Percentiles rank a stretch among this genome's conserved stretches.
Evolutionary conservation across 1,140 invertebrate species (phyloP).

Genomic region (Paraescarpia echinospica): DNA sequence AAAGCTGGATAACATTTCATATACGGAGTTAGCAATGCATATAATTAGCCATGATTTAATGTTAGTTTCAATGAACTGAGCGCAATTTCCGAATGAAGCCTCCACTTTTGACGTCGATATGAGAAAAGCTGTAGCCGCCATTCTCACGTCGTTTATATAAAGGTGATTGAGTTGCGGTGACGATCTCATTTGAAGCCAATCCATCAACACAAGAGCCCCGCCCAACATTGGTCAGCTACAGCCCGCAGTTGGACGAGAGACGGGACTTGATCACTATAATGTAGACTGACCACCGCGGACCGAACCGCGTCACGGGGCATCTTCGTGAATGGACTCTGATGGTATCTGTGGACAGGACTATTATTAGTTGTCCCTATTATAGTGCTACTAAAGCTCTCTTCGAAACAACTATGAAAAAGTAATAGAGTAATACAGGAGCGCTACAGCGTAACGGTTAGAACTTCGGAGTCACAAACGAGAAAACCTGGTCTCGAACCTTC

Average conservation of each 20-base stretch:
- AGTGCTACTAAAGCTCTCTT: too few relatives aligned
- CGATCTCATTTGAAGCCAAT: background rate
- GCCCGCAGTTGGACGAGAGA: background rate
- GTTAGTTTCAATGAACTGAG: background rate
- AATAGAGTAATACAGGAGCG: too few relatives aligned
- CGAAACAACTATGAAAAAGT: too few relatives aligned
- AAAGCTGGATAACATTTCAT: too few relatives aligned
- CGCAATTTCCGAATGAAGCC: background rate
- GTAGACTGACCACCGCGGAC: too few relatives aligned
- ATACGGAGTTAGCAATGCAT: too few relatives aligned
- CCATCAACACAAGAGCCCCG: background rate
- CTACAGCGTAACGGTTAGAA: too few relatives aligned
- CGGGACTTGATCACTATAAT: too few relatives aligned
- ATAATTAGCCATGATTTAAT: background rate
- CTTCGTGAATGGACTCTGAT: background rate
- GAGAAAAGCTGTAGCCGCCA: background rate
- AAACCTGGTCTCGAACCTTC: too few relatives aligned
- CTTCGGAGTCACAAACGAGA: too few relatives aligned
- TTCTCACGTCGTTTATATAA: background rate
- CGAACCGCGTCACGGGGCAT: too few relatives aligned
- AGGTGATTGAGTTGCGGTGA: background rate
- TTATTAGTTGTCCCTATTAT: background rate
- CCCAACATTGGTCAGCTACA: background rate
- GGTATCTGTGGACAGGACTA: background rate
- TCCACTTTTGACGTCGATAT: background rate